Conservation (phyloP, 2,113 vertebrate species). For the Callithrix jacchus region DNA sequence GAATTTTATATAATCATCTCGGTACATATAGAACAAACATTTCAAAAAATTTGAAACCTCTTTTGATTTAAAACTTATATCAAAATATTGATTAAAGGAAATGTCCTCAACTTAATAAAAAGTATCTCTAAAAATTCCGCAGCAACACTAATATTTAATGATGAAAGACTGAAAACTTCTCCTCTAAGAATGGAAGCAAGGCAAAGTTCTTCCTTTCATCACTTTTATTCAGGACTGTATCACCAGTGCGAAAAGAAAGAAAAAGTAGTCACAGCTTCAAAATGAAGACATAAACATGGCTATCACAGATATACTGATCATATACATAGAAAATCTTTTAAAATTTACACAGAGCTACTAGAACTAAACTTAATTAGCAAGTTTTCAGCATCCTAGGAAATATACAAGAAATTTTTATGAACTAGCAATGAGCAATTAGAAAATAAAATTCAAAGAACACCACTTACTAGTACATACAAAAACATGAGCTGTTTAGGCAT, state of each 20-base stretch:
- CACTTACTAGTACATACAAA: not conserved
- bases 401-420: not conserved
- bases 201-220: not conserved
- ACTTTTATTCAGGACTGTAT: not conserved
- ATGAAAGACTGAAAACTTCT: not conserved
- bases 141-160: not conserved
- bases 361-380: not conserved
- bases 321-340: not conserved
- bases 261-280: not conserved
- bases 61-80: not conserved
- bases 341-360: not conserved
- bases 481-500: too few relatives aligned
- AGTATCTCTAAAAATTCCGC: not conserved
- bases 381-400: not conserved
- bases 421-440: not conserved
- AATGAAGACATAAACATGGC: not conserved
- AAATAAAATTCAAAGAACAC: not conserved
- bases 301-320: not conserved
- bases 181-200: not conserved
- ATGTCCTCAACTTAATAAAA: not conserved
- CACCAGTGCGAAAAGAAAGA: not conserved
- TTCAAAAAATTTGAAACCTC: not conserved
- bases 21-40: not conserved
- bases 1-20: not conserved
- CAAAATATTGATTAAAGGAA: not conserved